Evolutionary conservation across 2,888 invertebrate genomes (phyloP).

Genomic region (Tricholauxania praeusta): DNA sequence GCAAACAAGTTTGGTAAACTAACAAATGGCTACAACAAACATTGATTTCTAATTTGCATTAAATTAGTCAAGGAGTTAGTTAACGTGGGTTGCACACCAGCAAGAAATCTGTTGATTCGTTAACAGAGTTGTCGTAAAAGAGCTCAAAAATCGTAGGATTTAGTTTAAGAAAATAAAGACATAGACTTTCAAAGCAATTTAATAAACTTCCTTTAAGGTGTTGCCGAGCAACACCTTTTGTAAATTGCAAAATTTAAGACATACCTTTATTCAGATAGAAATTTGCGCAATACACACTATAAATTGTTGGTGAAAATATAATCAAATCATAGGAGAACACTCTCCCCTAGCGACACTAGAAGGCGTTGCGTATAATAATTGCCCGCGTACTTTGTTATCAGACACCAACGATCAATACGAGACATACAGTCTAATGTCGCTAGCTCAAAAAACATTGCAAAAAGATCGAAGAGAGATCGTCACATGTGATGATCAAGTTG

Average conservation of each 20-base stretch:
- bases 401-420: too few species aligned
- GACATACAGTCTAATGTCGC: too few species aligned
- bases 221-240: neutral
- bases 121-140: neutral
- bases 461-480: neutral
- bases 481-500: conserved; percentile 7
- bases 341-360: neutral
- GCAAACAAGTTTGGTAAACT: conserved; percentile 21
- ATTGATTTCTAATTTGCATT: conserved; percentile 28
- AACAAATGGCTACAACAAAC: conserved; percentile 18
- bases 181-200: neutral
- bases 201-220: conserved; percentile 18
- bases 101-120: conserved; percentile 10
- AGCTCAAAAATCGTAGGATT: neutral
- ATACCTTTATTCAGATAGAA: neutral
- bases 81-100: neutral
- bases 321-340: neutral
- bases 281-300: neutral
- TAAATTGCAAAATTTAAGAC: conserved; percentile 19
- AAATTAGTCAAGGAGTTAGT: conserved; percentile 7
- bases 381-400: conserved; percentile 2
- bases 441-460: neutral
- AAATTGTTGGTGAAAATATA: neutral
- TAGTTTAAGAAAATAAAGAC: neutral
- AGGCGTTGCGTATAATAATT: conserved; percentile 13